Evolutionary conservation across 2,113 vertebrate species (phyloP).

Genomic region (Nipponia nippon): DNA sequence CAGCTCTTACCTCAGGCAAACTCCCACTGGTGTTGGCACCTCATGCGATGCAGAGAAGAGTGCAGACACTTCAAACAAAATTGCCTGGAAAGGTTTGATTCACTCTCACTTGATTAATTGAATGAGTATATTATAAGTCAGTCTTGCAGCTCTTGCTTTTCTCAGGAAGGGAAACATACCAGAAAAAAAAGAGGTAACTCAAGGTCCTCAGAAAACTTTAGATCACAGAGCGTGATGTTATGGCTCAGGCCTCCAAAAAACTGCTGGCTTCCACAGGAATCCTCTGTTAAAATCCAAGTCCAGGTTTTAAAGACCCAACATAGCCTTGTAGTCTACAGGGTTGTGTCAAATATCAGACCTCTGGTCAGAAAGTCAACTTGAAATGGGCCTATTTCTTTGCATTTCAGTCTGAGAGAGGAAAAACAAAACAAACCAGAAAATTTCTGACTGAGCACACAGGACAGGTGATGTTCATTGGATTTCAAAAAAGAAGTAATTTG

Average conservation of each 20-base stretch:
- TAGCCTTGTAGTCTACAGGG: not conserved
- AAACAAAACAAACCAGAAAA: not conserved
- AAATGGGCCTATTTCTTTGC: not conserved
- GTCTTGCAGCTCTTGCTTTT: conserved; percentile 30
- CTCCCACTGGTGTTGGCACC: conserved; percentile 65
- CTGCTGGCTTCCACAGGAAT: not conserved
- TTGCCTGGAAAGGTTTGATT: conserved; percentile 63
- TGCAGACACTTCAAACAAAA: conserved; percentile 61
- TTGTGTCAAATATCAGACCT: not conserved
- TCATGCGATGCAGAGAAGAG: conserved; percentile 49
- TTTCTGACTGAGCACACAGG: not conserved
- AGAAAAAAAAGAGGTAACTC: not conserved
- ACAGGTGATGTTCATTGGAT: not conserved
- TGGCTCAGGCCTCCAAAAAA: not conserved
- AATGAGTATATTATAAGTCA: conserved; percentile 30
- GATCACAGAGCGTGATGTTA: not conserved
- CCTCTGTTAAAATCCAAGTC: not conserved
- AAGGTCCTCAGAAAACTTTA: not conserved
- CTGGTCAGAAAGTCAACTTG: not conserved
- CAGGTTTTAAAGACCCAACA: not conserved
- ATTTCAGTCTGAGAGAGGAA: not conserved
- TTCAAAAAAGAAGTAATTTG: not conserved
- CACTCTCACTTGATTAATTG: conserved; percentile 54
- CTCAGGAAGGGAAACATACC: conserved; percentile 20
- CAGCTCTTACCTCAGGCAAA: conserved; percentile 62